Evolutionary conservation across 2,888 invertebrate species (phyloP), one percentile per base, ranked within the genome.

Genomic region (Cheilosia variabilis): DNA sequence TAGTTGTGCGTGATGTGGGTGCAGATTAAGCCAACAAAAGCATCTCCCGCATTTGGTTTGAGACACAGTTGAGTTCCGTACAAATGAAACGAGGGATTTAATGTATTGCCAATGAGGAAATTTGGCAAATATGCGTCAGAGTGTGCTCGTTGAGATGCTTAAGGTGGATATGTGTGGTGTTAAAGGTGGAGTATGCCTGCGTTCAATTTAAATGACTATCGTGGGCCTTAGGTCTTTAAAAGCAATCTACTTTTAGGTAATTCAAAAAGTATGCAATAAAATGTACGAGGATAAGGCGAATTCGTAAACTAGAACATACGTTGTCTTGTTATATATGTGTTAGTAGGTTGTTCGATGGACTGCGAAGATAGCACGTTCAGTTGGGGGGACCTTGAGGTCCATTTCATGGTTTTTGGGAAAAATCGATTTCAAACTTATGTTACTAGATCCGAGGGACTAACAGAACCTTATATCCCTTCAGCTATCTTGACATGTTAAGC

Each of bases 1-100:
- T 19, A n/a, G 27, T 71, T 9, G 72, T 72, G 34, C 50, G 53
- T 72, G 71, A 58, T 43, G 52, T 63, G 78, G 65, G 58, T 72
- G n/a, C 47, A 9, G 43, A 45, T 65, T 52, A 19, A 45, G 43
- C 24, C 72, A 52, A 79, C 78, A 71, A 79, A 58, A 31, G 57
- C 37, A 65, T 72, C 52, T n/a, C 55, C 45, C 43, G 13, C 41
- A 52, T 68, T 76, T 66, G 76, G 52, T 13, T 34, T 9, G 27
- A 13, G 27, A 53, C 43, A 34, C 10, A 43, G n/a, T 31, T 43
- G 52, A 19, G 37, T 60, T 71, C 6, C 58, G 41, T 7, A 52
- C 10, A 22, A 73, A 34, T 22, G 3, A 55, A 43, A 55, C 10
- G 41, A 27, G 24, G 55, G 27, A 17, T 31, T 43, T 55, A 52